Evolutionary conservation across 2,797 vertebrate species (phyloP).

Genomic region (Sternotherus odoratus): DNA sequence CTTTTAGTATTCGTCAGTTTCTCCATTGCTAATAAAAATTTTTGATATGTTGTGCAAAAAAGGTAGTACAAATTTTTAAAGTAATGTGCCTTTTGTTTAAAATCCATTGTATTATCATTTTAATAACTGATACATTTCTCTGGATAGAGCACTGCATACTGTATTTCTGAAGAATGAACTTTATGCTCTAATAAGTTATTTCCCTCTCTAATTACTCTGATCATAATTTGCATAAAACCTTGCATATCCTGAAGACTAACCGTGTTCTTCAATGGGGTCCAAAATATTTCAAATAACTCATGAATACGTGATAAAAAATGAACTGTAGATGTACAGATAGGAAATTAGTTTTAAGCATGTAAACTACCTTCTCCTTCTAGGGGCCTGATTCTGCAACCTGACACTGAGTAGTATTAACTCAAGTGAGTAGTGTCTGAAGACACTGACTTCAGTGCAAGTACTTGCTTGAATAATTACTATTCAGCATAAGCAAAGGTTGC

Average conservation of each 20-base stretch:
- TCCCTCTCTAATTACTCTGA: background rate
- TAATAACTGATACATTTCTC: background rate
- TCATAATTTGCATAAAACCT: background rate
- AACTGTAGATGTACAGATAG: background rate
- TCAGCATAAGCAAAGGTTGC: background rate
- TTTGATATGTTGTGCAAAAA: background rate
- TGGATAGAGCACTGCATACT: background rate
- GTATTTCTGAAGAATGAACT: background rate
- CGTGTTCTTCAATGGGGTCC: background rate
- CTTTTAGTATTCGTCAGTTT: background rate
- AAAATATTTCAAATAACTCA: background rate
- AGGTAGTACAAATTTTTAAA: slow-evolving; percentile 12
- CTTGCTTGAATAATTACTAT: background rate
- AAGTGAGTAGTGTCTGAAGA: background rate
- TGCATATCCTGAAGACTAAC: background rate
- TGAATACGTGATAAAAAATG: background rate
- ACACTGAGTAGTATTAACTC: background rate
- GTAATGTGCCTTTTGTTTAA: slow-evolving; percentile 45
- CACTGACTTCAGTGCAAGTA: background rate
- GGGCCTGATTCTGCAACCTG: background rate
- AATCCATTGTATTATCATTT: slow-evolving; percentile 10
- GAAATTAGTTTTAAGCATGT: background rate
- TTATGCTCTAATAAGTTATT: background rate
- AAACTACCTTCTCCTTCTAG: background rate
- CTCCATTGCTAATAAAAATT: background rate